A percentile compares a stretch with the other conserved stretches of the same genome.
These are phyloP conservation scores for Oophaga sylvatica DNA, from an alignment of 2,797 vertebrate species.

Conservation along the genomic window DNA sequence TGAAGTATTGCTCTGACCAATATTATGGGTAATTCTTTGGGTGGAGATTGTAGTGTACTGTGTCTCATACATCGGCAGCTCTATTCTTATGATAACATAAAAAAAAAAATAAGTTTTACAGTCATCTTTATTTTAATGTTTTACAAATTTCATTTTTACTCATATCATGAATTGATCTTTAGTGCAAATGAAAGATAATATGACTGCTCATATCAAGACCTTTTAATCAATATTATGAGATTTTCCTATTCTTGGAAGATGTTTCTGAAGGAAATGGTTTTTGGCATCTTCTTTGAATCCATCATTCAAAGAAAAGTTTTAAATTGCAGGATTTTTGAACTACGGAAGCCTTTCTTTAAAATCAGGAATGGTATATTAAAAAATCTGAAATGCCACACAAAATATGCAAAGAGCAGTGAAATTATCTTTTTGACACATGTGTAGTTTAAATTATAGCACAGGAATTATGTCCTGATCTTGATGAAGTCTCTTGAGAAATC, in stretches of 20 bases:
- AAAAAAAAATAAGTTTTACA: neutral
- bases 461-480: neutral
- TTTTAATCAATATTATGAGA: neutral
- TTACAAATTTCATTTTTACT: neutral
- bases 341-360: neutral
- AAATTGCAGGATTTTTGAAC: neutral
- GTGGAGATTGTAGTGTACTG: no score
- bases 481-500: neutral
- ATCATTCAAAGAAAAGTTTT: neutral
- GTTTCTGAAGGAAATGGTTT: neutral
- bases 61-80: no score
- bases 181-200: neutral
- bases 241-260: neutral
- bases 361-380: neutral
- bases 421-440: neutral
- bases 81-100: neutral
- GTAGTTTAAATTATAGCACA: neutral
- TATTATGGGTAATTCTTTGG: no score
- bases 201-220: neutral
- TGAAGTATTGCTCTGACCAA: no score
- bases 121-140: neutral
- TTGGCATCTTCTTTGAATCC: neutral
- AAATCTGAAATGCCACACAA: constrained; percentile 15
- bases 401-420: neutral
- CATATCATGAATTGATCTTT: neutral